Evolutionary conservation across 2,888 invertebrate genomes (phyloP).

Genomic region (Leptogaster cylindrica): DNA sequence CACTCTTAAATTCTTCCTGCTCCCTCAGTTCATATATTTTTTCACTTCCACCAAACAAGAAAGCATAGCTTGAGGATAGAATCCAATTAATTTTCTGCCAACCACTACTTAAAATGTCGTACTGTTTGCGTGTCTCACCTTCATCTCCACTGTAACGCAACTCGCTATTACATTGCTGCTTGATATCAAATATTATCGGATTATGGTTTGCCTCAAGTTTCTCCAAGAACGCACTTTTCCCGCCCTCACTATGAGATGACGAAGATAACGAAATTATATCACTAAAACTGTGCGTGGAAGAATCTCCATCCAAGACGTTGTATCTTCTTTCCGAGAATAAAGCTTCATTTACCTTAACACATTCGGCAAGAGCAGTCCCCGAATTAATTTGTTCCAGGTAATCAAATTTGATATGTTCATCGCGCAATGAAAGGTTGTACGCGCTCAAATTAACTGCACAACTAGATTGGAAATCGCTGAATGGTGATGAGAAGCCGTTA

Average conservation of each 20-base stretch:
- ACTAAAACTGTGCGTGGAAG: conserved; percentile 34
- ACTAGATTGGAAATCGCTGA: conserved; percentile 20
- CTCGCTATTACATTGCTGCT: conserved; percentile 22
- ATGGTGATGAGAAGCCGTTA: conserved; percentile 7
- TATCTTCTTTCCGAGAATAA: not conserved
- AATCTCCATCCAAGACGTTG: conserved; percentile 20
- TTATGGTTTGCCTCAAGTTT: conserved; percentile 34
- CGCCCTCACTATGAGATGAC: not conserved
- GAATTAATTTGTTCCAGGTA: not conserved
- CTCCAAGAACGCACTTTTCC: conserved; percentile 34
- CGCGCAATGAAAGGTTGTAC: not conserved
- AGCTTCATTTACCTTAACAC: conserved; percentile 7
- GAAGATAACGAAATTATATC: conserved; percentile 38
- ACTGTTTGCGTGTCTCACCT: not conserved
- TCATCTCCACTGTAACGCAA: conserved; percentile 2
- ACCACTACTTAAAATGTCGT: not conserved
- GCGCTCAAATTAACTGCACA: no score
- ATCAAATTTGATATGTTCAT: not conserved
- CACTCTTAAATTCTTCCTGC: not conserved
- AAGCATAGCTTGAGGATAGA: conserved; percentile 27
- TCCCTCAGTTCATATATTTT: not conserved
- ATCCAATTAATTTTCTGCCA: conserved; percentile 28
- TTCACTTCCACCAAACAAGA: conserved; percentile 31
- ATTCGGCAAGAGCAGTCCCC: conserved; percentile 5
- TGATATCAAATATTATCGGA: conserved; percentile 43